These are phyloP conservation scores for Anabacerthia variegaticeps DNA, from an alignment of 2,797 vertebrate genomes.

Conservation along the genomic window DNA sequence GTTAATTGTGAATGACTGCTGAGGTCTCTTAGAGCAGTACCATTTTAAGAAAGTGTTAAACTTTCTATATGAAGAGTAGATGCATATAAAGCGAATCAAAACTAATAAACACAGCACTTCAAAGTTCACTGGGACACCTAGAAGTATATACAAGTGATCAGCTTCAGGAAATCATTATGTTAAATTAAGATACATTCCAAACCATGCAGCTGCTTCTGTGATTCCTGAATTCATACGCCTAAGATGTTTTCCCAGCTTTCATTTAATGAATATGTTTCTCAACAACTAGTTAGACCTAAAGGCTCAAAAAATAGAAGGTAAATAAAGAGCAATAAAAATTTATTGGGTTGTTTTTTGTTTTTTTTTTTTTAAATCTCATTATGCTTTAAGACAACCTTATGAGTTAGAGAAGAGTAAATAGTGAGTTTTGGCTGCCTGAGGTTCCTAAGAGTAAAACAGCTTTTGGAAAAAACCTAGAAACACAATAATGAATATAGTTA, in stretches of 20 bases:
- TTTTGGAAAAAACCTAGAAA: not conserved
- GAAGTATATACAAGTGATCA: not conserved
- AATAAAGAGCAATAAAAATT: not conserved
- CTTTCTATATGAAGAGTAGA: not conserved
- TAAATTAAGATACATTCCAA: not conserved
- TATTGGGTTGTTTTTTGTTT: too few species aligned
- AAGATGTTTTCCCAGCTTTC: not conserved
- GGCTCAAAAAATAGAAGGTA: not conserved
- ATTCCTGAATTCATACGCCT: not conserved
- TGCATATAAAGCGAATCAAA: not conserved
- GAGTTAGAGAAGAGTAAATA: not conserved
- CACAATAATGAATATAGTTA: not conserved
- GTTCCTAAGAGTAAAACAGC: not conserved
- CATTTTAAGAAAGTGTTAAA: not conserved
- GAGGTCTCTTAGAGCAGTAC: not conserved
- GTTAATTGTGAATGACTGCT: not conserved
- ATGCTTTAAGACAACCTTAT: not conserved
- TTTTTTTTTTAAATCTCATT: not conserved
- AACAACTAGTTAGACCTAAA: not conserved
- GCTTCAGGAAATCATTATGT: not conserved
- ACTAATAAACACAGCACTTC: not conserved
- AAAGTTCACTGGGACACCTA: not conserved
- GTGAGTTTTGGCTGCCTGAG: not conserved
- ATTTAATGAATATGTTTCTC: not conserved
- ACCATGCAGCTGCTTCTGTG: not conserved